phyloP scores from a whole-genome alignment of 2,888 invertebrate genomes.

The Sesia bembeciformis region DNA sequence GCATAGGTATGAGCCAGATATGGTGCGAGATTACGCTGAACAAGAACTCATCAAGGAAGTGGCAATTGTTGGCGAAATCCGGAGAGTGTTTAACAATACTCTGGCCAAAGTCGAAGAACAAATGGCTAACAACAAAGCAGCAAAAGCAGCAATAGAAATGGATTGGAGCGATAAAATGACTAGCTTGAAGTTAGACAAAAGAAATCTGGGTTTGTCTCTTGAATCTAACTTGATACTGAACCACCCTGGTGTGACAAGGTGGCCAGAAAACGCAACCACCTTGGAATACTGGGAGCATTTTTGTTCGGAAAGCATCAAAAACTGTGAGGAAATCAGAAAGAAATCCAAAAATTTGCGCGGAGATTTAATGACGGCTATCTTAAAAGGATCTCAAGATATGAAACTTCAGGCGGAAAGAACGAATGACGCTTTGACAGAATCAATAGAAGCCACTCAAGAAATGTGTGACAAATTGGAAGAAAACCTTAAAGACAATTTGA shows the following conservation, averaged over 20 bases:
- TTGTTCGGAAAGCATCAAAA: slow-evolving; percentile 82
- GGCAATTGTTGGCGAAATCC: slow-evolving; percentile 82
- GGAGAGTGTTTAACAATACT: slow-evolving; percentile 75
- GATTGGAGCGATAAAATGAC: slow-evolving; percentile 94
- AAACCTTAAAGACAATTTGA: slow-evolving; percentile 80
- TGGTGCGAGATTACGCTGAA: slow-evolving; percentile 86
- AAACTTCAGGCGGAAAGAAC: slow-evolving; percentile 88
- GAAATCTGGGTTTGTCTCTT: slow-evolving; percentile 78
- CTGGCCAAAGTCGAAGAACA: slow-evolving; percentile 80
- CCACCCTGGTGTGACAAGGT: slow-evolving; percentile 85
- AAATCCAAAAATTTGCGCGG: slow-evolving; percentile 80
- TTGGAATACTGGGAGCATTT: slow-evolving; percentile 88
- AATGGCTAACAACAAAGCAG: slow-evolving; percentile 82
- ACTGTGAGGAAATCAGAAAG: slow-evolving; percentile 83
- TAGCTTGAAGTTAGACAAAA: slow-evolving; percentile 80
- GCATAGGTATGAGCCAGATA: slow-evolving; percentile 81
- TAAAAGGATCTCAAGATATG: slow-evolving; percentile 87
- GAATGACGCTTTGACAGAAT: slow-evolving; percentile 81
- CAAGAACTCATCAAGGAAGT: slow-evolving; percentile 85
- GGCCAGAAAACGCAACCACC: slow-evolving; percentile 81
- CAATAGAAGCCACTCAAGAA: slow-evolving; percentile 83
- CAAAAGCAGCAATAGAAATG: slow-evolving; percentile 85
- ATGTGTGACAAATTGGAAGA: slow-evolving; percentile 80
- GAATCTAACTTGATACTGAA: slow-evolving; percentile 79
- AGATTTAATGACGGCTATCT: slow-evolving; percentile 80